Percentiles rank a stretch among this genome's conserved stretches.
These are phyloP conservation scores for Mandrillus leucophaeus DNA, from an alignment of 2,113 vertebrate species.

Conservation along the genomic window DNA sequence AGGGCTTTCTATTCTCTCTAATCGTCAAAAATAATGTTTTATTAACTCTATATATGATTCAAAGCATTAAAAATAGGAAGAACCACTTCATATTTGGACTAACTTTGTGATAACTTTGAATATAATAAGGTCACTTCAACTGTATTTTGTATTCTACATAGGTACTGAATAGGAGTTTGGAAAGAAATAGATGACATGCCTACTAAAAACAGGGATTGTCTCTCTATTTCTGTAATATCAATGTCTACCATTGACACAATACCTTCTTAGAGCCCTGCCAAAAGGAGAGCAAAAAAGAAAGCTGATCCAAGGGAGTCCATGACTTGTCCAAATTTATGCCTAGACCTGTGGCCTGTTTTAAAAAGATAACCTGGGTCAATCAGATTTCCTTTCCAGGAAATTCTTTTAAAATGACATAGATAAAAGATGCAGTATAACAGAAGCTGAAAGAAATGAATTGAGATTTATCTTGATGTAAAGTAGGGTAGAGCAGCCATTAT, in stretches of 20 bases:
- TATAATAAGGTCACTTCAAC: background rate
- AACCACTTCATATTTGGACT: background rate
- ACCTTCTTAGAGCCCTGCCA: background rate
- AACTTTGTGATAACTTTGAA: background rate
- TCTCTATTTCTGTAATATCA: background rate
- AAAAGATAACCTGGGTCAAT: background rate
- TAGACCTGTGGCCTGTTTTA: background rate
- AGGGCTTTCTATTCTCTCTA: background rate
- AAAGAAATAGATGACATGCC: background rate
- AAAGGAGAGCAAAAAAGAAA: background rate
- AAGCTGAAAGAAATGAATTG: slow-evolving; percentile 2
- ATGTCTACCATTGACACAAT: background rate
- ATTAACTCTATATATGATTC: background rate
- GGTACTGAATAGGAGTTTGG: background rate
- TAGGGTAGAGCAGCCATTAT: background rate
- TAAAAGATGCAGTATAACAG: background rate
- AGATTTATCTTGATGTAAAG: background rate
- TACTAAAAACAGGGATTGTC: background rate
- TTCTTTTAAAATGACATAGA: background rate
- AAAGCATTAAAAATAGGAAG: slow-evolving; percentile 3
- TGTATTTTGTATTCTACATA: background rate
- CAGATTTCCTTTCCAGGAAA: background rate
- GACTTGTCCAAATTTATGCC: background rate
- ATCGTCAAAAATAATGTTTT: background rate
- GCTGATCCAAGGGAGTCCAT: background rate